Conservation (phyloP, 2,113 vertebrate genomes). For the Macquaria ambigua region DNA sequence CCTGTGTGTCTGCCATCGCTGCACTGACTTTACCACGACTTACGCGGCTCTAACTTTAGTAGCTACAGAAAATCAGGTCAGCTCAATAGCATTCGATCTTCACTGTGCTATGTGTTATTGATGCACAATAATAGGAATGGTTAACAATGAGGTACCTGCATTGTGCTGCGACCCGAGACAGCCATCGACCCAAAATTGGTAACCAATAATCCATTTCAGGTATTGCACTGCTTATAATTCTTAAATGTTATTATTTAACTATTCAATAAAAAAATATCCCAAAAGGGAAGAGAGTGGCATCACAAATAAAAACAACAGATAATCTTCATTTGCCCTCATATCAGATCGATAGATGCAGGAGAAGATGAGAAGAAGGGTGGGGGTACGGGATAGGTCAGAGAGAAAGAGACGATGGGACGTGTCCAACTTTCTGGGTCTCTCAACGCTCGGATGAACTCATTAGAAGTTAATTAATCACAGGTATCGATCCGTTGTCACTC, state of each 20-base stretch:
- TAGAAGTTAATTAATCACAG: conserved; percentile 88
- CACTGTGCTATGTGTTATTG: conserved; percentile 16
- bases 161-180: conserved; percentile 1
- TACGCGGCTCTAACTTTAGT: conserved; percentile 23
- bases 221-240: conserved; percentile 17
- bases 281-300: not conserved
- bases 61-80: conserved; percentile 53
- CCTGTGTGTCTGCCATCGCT: conserved; percentile 10
- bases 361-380: not conserved
- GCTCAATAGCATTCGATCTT: conserved; percentile 36
- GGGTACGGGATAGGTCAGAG: conserved; percentile 47
- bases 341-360: conserved; percentile 19
- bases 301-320: conserved; percentile 34
- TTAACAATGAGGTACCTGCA: conserved; percentile 42
- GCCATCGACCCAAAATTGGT: conserved; percentile 1
- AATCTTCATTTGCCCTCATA: conserved; percentile 42
- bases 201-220: conserved; percentile 39
- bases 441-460: conserved; percentile 84
- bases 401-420: conserved; percentile 58
- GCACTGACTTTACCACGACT: conserved; percentile 30
- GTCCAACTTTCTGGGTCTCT: conserved; percentile 76
- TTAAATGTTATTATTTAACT: conserved; percentile 18
- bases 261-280: conserved; percentile 3
- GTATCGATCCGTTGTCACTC: conserved; percentile 85
- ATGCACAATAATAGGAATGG: conserved; percentile 39